Evolutionary conservation across 2,888 invertebrate genomes (phyloP).

Genomic region (Pristionchus maxplancki): DNA sequence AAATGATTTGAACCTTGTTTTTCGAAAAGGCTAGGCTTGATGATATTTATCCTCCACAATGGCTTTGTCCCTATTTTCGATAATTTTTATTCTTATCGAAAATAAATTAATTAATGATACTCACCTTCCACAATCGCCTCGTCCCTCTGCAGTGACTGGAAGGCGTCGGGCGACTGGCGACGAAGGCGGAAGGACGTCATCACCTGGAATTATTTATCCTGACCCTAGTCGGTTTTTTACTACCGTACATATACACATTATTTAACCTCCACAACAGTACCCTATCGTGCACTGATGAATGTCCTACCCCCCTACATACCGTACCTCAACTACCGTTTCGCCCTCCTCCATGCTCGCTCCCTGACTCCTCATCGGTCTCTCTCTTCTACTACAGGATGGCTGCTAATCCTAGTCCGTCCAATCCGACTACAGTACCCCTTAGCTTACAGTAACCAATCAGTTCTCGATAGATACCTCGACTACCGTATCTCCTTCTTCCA

Average conservation of each 20-base stretch:
- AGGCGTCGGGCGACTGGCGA: conserved; percentile 44
- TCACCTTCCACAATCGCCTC: neutral
- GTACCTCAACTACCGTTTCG: neutral
- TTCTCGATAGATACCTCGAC: conserved; percentile 32
- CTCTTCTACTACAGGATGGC: too few species aligned
- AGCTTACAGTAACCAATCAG: too few species aligned
- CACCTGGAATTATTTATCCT: neutral
- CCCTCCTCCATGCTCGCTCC: neutral
- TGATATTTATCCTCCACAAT: neutral
- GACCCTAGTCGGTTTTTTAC: too few species aligned
- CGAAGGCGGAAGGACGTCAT: conserved; percentile 63
- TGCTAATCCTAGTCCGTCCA: too few species aligned
- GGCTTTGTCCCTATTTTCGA: neutral
- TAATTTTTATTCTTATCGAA: too few species aligned
- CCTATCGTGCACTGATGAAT: too few species aligned
- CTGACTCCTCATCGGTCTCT: too few species aligned
- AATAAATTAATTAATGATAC: too few species aligned
- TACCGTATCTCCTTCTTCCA: conserved; percentile 10
- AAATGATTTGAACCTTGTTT: too few species aligned
- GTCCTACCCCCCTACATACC: neutral
- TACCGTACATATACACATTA: too few species aligned
- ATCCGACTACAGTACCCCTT: too few species aligned
- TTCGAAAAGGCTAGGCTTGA: too few species aligned
- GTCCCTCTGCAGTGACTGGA: conserved; percentile 11
- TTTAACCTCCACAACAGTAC: neutral